Evolutionary conservation across 2,113 vertebrate species (phyloP).

Genomic region (Microcebus jonahi): DNA sequence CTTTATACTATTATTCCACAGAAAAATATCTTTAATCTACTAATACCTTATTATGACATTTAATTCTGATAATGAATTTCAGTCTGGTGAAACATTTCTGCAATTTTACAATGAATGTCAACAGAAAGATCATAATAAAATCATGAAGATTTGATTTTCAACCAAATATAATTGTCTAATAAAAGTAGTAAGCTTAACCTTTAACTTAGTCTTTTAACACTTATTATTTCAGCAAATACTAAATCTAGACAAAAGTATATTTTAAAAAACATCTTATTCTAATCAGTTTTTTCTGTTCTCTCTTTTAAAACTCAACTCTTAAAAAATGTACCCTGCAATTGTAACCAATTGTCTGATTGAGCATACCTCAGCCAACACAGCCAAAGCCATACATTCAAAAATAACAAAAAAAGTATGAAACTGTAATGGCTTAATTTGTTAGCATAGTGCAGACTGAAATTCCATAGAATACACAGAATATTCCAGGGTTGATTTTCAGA

Average conservation of each 20-base stretch:
- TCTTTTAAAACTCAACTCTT: neutral
- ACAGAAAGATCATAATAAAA: neutral
- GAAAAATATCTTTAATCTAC: neutral
- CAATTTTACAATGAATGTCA: neutral
- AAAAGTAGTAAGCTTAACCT: neutral
- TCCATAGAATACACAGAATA: conserved; percentile 9
- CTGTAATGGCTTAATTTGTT: conserved; percentile 8
- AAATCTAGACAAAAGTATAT: neutral
- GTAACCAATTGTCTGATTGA: neutral
- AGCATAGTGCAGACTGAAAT: neutral
- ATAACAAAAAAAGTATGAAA: neutral
- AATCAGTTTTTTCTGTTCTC: neutral
- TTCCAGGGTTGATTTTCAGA: neutral
- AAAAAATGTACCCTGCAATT: neutral
- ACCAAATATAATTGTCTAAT: neutral
- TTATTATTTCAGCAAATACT: neutral
- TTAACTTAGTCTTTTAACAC: neutral
- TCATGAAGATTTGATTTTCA: neutral
- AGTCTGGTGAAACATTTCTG: neutral
- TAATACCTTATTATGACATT: neutral
- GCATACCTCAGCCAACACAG: neutral
- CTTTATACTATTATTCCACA: neutral
- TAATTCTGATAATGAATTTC: conserved; percentile 10
- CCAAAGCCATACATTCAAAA: neutral
- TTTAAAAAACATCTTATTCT: neutral